Conservation (phyloP, 2,888 invertebrate species). For the Germaria angustata region DNA sequence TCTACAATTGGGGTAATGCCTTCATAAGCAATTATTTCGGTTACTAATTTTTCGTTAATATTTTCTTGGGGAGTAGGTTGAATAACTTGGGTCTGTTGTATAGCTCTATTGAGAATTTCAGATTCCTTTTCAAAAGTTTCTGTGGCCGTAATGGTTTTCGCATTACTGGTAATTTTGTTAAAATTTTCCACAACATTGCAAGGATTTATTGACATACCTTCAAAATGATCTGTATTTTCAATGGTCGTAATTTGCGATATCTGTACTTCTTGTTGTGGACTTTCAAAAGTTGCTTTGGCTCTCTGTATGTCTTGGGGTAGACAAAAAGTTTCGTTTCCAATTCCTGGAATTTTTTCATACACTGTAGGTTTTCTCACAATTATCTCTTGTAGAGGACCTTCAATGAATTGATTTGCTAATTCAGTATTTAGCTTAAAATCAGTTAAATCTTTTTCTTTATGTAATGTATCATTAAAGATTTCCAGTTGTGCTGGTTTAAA, state of each 20-base stretch:
- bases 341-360: constrained; percentile 67
- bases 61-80: constrained; percentile 40
- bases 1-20: constrained; percentile 52
- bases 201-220: neutral
- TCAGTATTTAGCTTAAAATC: constrained; percentile 9
- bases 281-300: constrained; percentile 72
- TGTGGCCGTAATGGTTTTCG: constrained; percentile 63
- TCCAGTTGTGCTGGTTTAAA: constrained; percentile 69
- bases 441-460: constrained; percentile 69
- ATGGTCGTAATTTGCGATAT: constrained; percentile 70
- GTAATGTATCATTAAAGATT: constrained; percentile 62
- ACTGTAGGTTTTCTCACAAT: constrained; percentile 64
- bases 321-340: constrained; percentile 63
- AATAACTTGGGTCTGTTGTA: constrained; percentile 35
- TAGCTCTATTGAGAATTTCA: neutral
- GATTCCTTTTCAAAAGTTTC: constrained; percentile 67
- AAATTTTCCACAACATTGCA: constrained; percentile 26
- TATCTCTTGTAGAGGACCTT: constrained; percentile 68
- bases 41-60: constrained; percentile 68
- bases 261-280: constrained; percentile 71
- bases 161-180: constrained; percentile 49
- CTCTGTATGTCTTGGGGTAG: constrained; percentile 45
- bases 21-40: constrained; percentile 70
- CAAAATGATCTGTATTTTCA: constrained; percentile 69
- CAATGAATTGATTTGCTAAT: constrained; percentile 67